Percentiles rank a stretch among this genome's conserved stretches.
These are phyloP conservation scores for Tanypteryx hageni DNA, from an alignment of 2,888 invertebrate genomes.

Conservation along the genomic window DNA sequence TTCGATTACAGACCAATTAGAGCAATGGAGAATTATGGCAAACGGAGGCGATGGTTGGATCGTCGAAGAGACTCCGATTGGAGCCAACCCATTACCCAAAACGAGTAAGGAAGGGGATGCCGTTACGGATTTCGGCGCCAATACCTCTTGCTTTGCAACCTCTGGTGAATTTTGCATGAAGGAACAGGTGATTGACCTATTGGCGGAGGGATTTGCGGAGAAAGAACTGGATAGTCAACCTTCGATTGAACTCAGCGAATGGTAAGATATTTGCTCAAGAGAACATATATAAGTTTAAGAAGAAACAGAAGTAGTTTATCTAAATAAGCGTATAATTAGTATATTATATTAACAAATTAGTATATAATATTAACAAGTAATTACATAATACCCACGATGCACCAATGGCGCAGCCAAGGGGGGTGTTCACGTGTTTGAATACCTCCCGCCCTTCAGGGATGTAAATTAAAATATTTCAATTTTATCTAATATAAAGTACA, in stretches of 20 bases:
- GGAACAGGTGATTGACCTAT: constrained; percentile 75
- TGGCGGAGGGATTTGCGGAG: constrained; percentile 73
- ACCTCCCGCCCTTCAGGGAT: neutral
- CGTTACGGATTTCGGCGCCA: constrained; percentile 73
- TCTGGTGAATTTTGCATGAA: constrained; percentile 77
- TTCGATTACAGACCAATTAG: constrained; percentile 70
- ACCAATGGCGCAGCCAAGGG: too few species aligned
- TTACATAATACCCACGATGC: neutral
- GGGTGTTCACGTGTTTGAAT: too few species aligned
- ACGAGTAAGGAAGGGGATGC: constrained; percentile 70
- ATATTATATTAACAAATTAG: too few species aligned
- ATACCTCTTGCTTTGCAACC: constrained; percentile 77
- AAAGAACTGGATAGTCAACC: constrained; percentile 77
- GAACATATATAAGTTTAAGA: neutral
- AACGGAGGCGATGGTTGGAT: constrained; percentile 76
- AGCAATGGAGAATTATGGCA: constrained; percentile 74
- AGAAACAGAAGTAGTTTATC: neutral
- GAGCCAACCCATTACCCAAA: constrained; percentile 74
- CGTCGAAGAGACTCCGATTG: constrained; percentile 76
- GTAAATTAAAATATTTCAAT: neutral
- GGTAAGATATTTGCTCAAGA: neutral
- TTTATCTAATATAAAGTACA: neutral
- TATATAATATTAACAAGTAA: neutral
- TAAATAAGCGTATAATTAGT: neutral
- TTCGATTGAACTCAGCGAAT: constrained; percentile 76